These are phyloP conservation scores for Prionailurus bengalensis DNA, from an alignment of 2,113 vertebrate species.

Conservation along the genomic window DNA sequence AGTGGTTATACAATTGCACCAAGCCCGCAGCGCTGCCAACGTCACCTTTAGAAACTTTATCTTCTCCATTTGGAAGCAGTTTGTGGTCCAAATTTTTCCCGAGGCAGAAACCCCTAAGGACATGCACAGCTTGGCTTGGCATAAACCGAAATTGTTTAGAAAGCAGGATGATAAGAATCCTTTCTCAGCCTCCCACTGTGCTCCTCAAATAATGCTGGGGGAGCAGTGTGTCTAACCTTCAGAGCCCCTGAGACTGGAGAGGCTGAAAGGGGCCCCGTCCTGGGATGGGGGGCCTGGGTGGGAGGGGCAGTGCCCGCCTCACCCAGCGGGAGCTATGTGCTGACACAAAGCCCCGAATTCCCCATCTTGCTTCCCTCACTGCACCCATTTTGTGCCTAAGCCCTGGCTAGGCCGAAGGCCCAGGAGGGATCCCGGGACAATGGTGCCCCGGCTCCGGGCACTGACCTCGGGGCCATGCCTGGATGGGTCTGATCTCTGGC, in stretches of 20 bases:
- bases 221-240: too few relatives aligned
- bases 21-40: fast-evolving
- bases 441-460: not conserved
- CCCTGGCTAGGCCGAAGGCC: constrained; percentile 1
- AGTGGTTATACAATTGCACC: fast-evolving
- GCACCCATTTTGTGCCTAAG: constrained; percentile 72
- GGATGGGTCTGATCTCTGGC: not conserved
- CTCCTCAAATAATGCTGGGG: not conserved
- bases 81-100: not conserved
- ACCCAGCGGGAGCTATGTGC: constrained; percentile 26
- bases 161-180: not conserved
- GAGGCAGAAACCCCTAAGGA: not conserved
- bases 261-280: not conserved
- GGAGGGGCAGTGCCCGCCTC: not conserved
- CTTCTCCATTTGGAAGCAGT: not conserved
- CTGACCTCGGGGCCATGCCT: constrained; percentile 22
- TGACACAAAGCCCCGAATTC: constrained; percentile 64
- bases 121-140: not conserved
- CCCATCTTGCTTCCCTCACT: constrained; percentile 61
- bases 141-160: not conserved
- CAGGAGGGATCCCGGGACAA: constrained; percentile 53
- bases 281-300: not conserved
- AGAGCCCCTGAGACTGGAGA: not conserved
- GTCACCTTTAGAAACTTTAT: not conserved
- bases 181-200: not conserved